Percentiles rank a stretch among this genome's conserved stretches.
These are phyloP conservation scores for Tipula unca DNA, from an alignment of 2,888 invertebrate genomes.

Conservation along the genomic window DNA sequence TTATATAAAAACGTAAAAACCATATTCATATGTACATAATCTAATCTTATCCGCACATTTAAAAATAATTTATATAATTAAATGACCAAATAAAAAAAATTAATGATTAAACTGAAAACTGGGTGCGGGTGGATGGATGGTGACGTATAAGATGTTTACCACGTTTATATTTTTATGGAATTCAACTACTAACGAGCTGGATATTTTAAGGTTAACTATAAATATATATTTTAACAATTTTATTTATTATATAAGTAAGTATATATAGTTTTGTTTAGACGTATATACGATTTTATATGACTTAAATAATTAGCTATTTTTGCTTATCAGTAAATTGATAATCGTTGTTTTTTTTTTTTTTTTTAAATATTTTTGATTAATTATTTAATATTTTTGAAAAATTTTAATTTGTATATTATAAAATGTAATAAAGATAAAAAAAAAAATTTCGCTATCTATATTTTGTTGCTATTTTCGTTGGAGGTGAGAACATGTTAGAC, in stretches of 20 bases:
- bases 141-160: background rate
- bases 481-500: background rate
- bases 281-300: background rate
- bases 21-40: background rate
- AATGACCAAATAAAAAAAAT: background rate
- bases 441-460: background rate
- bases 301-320: background rate
- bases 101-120: background rate
- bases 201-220: background rate
- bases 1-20: background rate
- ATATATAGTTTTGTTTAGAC: background rate
- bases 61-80: slow-evolving; percentile 3
- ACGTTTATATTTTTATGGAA: background rate
- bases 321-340: background rate
- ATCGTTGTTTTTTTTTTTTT: background rate
- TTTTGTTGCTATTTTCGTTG: background rate
- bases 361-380: background rate
- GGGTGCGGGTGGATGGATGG: slow-evolving; percentile 1
- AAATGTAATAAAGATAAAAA: background rate
- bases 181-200: too few relatives aligned
- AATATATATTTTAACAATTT: background rate
- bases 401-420: background rate
- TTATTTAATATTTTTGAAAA: background rate
- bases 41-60: background rate
- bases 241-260: too few relatives aligned